Evolutionary conservation across 1,140 invertebrate species (phyloP).

Genomic region (Bilobella aurantiaca): DNA sequence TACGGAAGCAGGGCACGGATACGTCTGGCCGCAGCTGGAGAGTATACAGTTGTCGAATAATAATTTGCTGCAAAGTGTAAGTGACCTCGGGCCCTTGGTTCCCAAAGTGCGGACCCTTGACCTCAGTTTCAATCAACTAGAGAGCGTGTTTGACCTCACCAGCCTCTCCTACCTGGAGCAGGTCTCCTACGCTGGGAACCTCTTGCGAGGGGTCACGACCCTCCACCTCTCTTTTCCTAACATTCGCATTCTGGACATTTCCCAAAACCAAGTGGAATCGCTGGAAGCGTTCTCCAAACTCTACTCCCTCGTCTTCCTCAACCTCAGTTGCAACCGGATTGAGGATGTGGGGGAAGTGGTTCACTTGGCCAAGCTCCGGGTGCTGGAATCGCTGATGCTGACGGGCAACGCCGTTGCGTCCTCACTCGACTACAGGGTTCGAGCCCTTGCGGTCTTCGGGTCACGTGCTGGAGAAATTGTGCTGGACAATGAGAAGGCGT

Average conservation of each 20-base stretch:
- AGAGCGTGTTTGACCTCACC: constrained; percentile 53
- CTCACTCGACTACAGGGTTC: constrained; percentile 77
- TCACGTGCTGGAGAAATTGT: constrained; percentile 62
- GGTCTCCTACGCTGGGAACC: constrained; percentile 67
- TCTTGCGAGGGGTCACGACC: not conserved
- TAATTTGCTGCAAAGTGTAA: constrained; percentile 25
- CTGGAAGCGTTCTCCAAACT: constrained; percentile 69
- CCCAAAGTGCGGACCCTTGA: constrained; percentile 29
- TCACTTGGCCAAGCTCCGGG: constrained; percentile 65
- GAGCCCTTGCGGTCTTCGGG: constrained; percentile 73
- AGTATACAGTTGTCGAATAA: constrained; percentile 26
- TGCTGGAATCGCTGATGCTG: constrained; percentile 71
- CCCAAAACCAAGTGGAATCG: constrained; percentile 68
- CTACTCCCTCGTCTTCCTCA: constrained; percentile 69
- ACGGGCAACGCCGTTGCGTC: constrained; percentile 81
- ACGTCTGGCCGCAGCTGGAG: constrained; percentile 21
- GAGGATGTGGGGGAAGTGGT: constrained; percentile 68
- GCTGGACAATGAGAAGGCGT: constrained; percentile 74
- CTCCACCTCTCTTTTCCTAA: constrained; percentile 10
- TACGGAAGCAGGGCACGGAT: constrained; percentile 21
- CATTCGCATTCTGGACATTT: constrained; percentile 62
- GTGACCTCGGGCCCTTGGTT: constrained; percentile 30
- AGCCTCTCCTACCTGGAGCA: constrained; percentile 62
- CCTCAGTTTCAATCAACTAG: constrained; percentile 33
- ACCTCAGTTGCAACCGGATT: constrained; percentile 77